Base-by-base conservation (phyloP, 2,888 invertebrate species). In the Phortica okadai region DNA sequence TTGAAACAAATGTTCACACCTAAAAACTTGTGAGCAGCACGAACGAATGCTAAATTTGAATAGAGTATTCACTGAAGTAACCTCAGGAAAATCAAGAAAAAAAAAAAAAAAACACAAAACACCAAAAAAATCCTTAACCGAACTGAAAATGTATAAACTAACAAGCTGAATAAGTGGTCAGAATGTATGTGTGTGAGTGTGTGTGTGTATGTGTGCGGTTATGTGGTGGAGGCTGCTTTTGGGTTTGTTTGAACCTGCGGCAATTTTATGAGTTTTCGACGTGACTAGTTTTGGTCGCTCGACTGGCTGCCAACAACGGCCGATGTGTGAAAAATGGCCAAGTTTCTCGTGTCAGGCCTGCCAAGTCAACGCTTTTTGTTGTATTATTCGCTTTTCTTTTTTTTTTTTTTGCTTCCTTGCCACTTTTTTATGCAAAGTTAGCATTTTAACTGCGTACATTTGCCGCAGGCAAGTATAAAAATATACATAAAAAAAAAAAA, bases 1-100 rank as follows among this genome's bases (percentile, higher is more conserved):
- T 76, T 50, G 69, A 72, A 42, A 83, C 82, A 83, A 85, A 83
- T 86, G 86, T 89, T 87, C 81, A 77, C 87, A 87, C 87, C 87
- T 88, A 79, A 75, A 76, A 77, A 67, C 45, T 25, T 62, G 62
- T 62, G 25, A 33, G 33, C 45, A 73, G 45, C 74, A 77, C n/a
- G 69, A 42, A 33, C 41, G 14, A 21, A 64, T 25, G 33, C 14
- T 14, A 41, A 45, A 69, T 69, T 69, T 69, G 45, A 69, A 69
- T 69, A 69, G 69, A 69, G 50, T 50, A 50, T 14, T 11, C 10
- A 50, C 4, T 14, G 50, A 14, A 50, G 50, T 14, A 64, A 64
- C 14, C 41, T n/a, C 69, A 44, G 45, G 8, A 45, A 14, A 41
- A 25, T 64, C 6, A 62, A 59, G 21, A 54, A 33, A 56, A 72